Percentiles rank a stretch among this genome's conserved stretches.
Conservation (phyloP, 2,888 invertebrate species). For the Perdita meconis region DNA sequence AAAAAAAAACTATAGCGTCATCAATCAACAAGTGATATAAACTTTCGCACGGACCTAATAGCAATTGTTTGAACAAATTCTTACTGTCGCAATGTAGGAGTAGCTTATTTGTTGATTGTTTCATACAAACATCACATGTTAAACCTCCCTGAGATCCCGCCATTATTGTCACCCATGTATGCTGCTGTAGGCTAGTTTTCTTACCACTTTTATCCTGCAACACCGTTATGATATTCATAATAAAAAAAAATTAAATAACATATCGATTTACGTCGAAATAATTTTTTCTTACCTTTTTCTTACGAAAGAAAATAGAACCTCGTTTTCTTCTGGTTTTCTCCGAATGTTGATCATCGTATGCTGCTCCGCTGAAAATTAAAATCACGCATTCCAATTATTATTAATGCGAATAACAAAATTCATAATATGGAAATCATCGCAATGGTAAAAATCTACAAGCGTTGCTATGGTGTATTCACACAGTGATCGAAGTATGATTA, state of each 20-base stretch:
- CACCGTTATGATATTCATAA: slow-evolving; percentile 14
- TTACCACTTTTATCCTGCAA: slow-evolving; percentile 91
- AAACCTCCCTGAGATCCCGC: slow-evolving; percentile 88
- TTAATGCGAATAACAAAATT: slow-evolving; percentile 3
- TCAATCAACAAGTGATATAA: no score
- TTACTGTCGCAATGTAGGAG: slow-evolving; percentile 94
- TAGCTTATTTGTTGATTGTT: slow-evolving; percentile 91
- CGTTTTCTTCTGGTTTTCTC: slow-evolving; percentile 93
- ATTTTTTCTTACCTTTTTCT: slow-evolving; percentile 94
- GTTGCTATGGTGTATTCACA: slow-evolving; percentile 31
- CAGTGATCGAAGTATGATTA: slow-evolving; percentile 18
- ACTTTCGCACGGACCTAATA: no score
- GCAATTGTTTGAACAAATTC: no score
- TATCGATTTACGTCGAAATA: no score
- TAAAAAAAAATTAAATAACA: no score
- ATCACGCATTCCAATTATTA: not conserved
- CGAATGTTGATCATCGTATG: slow-evolving; percentile 89
- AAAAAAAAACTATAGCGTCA: no score
- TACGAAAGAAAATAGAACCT: slow-evolving; percentile 95
- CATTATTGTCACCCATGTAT: slow-evolving; percentile 89
- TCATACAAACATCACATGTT: slow-evolving; percentile 91
- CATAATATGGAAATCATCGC: slow-evolving; percentile 14
- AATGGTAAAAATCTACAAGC: slow-evolving; percentile 49
- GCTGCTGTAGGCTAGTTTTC: slow-evolving; percentile 84
- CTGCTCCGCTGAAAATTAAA: slow-evolving; percentile 74